Conservation (phyloP, 1,140 invertebrate species). For the Acromyrmex charruanus region DNA sequence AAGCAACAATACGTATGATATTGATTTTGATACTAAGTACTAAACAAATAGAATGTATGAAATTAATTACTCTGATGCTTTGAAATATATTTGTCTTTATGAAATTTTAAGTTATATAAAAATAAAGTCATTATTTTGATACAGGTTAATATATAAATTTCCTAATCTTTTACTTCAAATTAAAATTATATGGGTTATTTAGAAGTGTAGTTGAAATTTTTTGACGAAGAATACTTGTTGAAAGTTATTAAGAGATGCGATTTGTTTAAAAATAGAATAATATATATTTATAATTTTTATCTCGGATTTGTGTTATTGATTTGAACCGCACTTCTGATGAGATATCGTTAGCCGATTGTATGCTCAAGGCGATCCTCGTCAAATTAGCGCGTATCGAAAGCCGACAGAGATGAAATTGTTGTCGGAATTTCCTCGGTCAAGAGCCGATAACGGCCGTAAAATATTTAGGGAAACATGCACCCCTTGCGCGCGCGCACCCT, state of each 20-base stretch:
- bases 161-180: not conserved
- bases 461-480: constrained; percentile 79
- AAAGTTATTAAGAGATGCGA: not conserved
- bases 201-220: not conserved
- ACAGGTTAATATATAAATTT: not conserved
- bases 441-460: constrained; percentile 77
- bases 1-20: not conserved
- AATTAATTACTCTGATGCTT: not conserved
- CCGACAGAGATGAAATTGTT: constrained; percentile 71
- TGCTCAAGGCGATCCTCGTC: constrained; percentile 31
- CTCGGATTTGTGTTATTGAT: constrained; percentile 26
- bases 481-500: constrained; percentile 44
- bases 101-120: not conserved
- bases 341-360: constrained; percentile 41
- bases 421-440: constrained; percentile 76
- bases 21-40: not conserved
- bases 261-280: not conserved
- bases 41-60: not conserved
- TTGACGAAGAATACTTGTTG: not conserved
- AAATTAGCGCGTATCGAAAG: constrained; percentile 66
- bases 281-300: constrained; percentile 24
- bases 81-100: constrained; percentile 4
- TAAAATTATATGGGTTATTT: not conserved
- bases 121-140: constrained; percentile 3
- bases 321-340: constrained; percentile 21